Evolutionary conservation across 2,797 vertebrate species (phyloP), one percentile per base, ranked within the genome.

Genomic region (Triplophysa bombifrons): DNA sequence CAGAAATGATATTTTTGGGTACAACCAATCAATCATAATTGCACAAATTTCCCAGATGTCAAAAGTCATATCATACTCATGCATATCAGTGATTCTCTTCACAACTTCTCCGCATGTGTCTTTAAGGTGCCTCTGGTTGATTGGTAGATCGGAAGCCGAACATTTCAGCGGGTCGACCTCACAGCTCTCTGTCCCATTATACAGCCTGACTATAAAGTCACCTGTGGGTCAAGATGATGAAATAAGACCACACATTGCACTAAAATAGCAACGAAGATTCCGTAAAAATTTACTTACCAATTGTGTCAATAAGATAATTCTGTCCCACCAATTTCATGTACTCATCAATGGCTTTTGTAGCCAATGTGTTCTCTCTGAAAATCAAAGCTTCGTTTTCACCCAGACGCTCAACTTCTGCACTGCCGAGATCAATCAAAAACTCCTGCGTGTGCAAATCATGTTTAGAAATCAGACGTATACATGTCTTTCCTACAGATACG

Each of bases 251-350:
- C 19, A 53, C 46, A 72, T 58, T 10, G 13, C 7, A 72, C n/a
- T 48, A 20, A 20, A n/a, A 41, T 38, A 48, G 56, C 11, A 65
- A 20, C 1, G 22, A 20, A 50, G 27, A 34, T 25, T 16, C 13
- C n/a, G 16, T 71, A 60, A 5, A 68, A 41, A 12, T 12, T 19
- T 25, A 9, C 82, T 41, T 89, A 98, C 97, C 96, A 58, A 98
- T 84, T 0, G 95, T 97, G 88, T 95, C 94, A 68, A 96, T 94
- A 38, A 99, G 97, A 87, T 98, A 99, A 85, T 95, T 96, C 86
- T 95, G 96, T 11, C 97, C 98, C 79, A 99, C 97, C 86, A 99
- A 91, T 86, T 98, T 99, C 97, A 99, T 98, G 81, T 97, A 99
- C 84, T 99, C 97, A 11, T 99, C 98, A 0, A 99, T 97, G 79